Evolutionary conservation across 2,888 invertebrate genomes (phyloP).

Genomic region (Hyles lineata): DNA sequence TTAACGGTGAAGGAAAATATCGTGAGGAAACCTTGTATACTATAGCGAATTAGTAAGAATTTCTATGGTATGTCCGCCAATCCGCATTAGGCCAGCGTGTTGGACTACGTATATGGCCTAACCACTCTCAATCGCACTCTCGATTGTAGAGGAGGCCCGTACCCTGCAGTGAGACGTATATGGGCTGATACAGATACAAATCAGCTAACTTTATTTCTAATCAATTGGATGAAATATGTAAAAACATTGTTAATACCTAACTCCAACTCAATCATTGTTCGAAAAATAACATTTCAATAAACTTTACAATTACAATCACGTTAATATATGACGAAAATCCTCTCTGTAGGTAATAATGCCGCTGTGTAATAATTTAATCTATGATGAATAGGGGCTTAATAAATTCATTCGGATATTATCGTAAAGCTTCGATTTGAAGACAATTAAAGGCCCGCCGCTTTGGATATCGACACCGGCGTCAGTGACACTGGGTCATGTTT

Average conservation of each 20-base stretch:
- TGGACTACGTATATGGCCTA: too few species aligned
- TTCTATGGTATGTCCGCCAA: too few species aligned
- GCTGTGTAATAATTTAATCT: slow-evolving; percentile 44
- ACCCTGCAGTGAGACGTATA: too few species aligned
- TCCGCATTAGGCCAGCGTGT: too few species aligned
- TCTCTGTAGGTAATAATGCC: neutral
- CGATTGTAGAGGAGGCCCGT: too few species aligned
- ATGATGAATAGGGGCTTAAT: slow-evolving; percentile 64
- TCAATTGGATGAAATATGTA: neutral
- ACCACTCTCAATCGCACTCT: too few species aligned
- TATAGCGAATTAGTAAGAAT: too few species aligned
- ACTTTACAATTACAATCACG: neutral
- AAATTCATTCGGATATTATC: slow-evolving; percentile 57
- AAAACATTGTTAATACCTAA: neutral
- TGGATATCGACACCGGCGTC: slow-evolving; percentile 55
- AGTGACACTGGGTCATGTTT: slow-evolving; percentile 70
- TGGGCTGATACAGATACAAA: too few species aligned
- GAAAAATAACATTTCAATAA: too few species aligned
- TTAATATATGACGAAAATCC: neutral
- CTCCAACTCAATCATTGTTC: too few species aligned
- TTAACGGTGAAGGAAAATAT: too few species aligned
- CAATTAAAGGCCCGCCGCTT: slow-evolving; percentile 61
- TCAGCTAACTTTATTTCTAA: neutral
- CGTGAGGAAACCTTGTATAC: too few species aligned
- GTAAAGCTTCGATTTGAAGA: slow-evolving; percentile 56